Evolutionary conservation across 2,888 invertebrate species (phyloP), one percentile per base, ranked within the genome.

Genomic region (Aphidoletes aphidimyza): DNA sequence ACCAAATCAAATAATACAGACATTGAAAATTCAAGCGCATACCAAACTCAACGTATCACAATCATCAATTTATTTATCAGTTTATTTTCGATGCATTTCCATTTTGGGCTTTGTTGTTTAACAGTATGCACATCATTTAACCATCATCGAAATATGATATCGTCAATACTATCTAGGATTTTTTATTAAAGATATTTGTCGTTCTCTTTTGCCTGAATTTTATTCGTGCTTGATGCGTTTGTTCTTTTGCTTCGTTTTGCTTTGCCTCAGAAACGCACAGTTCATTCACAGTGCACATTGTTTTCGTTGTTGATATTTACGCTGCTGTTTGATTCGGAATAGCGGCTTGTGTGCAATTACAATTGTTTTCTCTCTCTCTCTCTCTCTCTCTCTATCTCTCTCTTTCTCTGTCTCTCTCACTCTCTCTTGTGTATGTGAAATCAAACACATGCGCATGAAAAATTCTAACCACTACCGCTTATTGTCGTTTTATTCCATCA

Each of bases 381-480:
- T n/a, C n/a, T n/a, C 14, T 11, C 45, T 11, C 14, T 45, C 9
- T 45, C 8, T 14, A 45, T 45, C 8, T 45, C 8, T 45, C 9
- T 14, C 9, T 45, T 45, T 45, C 14, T 45, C 45, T 8, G 45
- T 45, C 14, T 45, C 14, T 45, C 14, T 14, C n/a, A n/a, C n/a
- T n/a, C n/a, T n/a, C n/a, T n/a, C n/a, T n/a, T n/a, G n/a, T 81
- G 37, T 81, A 81, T 81, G 81, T 81, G 81, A 81, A 81, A 81
- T 81, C 81, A n/a, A 81, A 81, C 81, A 81, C 81, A 81, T 81
- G 81, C 81, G 81, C 81, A 81, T 81, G 37, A 37, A 81, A 81
- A 81, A 37, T 81, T 81, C 37, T 81, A 81, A 81, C 81, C 81
- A 37, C 81, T 81, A 81, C 37, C 37, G 81, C 81, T 81, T 9